Evolutionary conservation across 2,888 invertebrate species (phyloP), one percentile per base, ranked within the genome.

Genomic region (Geotrupes spiniger): DNA sequence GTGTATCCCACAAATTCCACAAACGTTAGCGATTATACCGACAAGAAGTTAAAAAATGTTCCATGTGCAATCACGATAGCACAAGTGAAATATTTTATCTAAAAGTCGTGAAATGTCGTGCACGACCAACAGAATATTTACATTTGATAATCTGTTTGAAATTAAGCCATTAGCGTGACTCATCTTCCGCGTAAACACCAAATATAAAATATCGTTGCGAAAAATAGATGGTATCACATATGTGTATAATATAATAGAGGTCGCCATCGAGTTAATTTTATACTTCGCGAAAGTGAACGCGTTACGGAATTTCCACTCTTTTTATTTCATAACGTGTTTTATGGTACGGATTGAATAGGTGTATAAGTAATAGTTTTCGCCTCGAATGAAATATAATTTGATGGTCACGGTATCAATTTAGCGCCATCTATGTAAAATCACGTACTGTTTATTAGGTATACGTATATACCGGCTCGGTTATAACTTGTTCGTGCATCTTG

Each of bases 331-430:
- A n/a, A 1, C 14, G 6, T 14, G 10, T 38, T 29, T 45, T 27
- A 36, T 10, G 26, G 27, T 25, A 36, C 38, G 25, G 21, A 21
- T 21, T 21, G 21, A 21, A 21, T 21, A 1, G 39, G 44, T 36
- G 36, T 41, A 41, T 41, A 45, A 49, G 40, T 44, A 45, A 45
- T 49, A 49, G 44, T 49, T 49, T 49, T 49, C 49, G 45, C 40
- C 26, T 40, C 37, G 49, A 39, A 46, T 49, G 21, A 47, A 38
- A 46, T 54, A 60, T 67, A 69, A 69, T 68, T 68, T 65, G 65
- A 64, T 61, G 65, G 64, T 66, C 69, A 66, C 66, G 68, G 68
- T 70, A 70, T 70, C 69, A 70, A 71, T 71, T 70, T 69, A 63
- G 62, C 64, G 60, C 66, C 68, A 68, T 69, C 69, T 63, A 63